These are phyloP conservation scores for Ginglymostoma cirratum DNA, from an alignment of 2,113 vertebrate species.

Conservation along the genomic window DNA sequence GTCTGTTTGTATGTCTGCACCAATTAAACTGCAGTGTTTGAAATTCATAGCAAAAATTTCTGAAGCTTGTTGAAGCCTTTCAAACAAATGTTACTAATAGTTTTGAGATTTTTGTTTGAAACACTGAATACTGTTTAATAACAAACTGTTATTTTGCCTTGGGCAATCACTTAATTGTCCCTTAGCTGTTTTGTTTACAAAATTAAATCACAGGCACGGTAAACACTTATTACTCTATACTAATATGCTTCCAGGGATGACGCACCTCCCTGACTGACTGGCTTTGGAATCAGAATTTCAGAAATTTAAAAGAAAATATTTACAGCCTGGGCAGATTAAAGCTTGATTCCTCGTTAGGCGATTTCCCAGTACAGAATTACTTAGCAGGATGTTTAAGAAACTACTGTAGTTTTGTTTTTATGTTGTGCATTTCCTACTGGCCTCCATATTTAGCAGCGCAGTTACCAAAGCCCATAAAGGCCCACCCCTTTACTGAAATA, in stretches of 20 bases:
- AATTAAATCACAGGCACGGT: neutral
- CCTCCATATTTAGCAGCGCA: conserved; percentile 20
- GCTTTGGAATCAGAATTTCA: neutral
- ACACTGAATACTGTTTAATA: neutral
- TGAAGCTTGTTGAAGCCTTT: neutral
- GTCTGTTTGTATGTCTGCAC: neutral
- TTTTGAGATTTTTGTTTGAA: neutral
- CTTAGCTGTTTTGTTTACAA: neutral
- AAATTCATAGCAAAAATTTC: neutral
- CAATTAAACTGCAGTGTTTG: neutral
- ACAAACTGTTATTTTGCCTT: neutral
- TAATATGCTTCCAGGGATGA: neutral
- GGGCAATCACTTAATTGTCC: neutral
- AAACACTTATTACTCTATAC: neutral
- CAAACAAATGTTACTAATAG: neutral
- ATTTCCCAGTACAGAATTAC: conserved; percentile 12
- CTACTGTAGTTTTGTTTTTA: neutral
- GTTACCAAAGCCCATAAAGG: neutral
- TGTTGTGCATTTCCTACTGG: neutral
- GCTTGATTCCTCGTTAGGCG: conserved; percentile 6
- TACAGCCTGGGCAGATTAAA: neutral
- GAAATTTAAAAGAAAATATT: conserved; percentile 27
- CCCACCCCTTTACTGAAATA: neutral
- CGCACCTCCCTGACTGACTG: neutral
- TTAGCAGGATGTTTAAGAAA: conserved; percentile 12